phyloP scores from a whole-genome alignment of 2,888 invertebrate genomes.

The Drosophila antonietae region DNA sequence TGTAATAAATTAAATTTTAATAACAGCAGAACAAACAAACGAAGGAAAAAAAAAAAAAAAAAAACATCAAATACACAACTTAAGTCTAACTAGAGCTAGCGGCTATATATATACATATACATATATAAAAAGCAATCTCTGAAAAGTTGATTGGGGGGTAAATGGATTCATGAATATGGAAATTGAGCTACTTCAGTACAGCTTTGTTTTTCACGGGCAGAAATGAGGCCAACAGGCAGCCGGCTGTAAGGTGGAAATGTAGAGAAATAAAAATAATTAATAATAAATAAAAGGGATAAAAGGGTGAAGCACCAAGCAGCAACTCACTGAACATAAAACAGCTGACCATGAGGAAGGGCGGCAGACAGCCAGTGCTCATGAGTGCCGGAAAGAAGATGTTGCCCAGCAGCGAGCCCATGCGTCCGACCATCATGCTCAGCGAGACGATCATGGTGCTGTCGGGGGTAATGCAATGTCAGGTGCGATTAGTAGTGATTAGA shows the following conservation, averaged over 20 bases:
- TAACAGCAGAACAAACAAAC: slow-evolving; percentile 29
- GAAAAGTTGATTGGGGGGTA: slow-evolving; percentile 27
- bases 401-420: slow-evolving; percentile 89
- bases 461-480: neutral
- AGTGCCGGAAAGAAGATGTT: slow-evolving; percentile 90
- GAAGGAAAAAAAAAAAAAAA: slow-evolving; percentile 4
- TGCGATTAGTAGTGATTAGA: neutral
- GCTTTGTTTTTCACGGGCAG: slow-evolving; percentile 72
- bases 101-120: slow-evolving; percentile 6
- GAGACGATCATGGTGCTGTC: slow-evolving; percentile 90
- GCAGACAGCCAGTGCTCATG: slow-evolving; percentile 88
- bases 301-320: neutral
- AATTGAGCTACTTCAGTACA: slow-evolving; percentile 50
- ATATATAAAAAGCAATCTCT: slow-evolving; percentile 6
- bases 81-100: slow-evolving; percentile 14
- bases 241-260: slow-evolving; percentile 39
- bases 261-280: neutral
- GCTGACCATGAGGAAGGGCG: slow-evolving; percentile 89
- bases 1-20: slow-evolving; percentile 74
- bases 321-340: slow-evolving; percentile 87
- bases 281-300: neutral
- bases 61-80: neutral
- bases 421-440: slow-evolving; percentile 89
- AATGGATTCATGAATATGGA: slow-evolving; percentile 35
- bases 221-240: slow-evolving; percentile 59